Base-by-base conservation (phyloP, 2,888 invertebrate species). In the Pelosia muscerda region DNA sequence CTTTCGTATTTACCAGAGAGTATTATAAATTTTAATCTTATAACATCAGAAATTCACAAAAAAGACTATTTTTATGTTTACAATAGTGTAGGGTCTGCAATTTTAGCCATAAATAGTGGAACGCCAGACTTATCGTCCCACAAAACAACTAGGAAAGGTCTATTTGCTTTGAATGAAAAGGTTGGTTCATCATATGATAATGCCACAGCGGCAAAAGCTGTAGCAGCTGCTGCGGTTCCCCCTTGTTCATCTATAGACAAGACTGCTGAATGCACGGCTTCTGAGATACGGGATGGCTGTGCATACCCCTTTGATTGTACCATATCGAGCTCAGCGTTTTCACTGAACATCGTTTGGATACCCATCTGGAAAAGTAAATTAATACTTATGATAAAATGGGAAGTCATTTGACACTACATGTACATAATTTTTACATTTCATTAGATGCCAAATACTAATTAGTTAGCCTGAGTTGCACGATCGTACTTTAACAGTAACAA, bases 201-300 rank as follows among this genome's bases (percentile, higher is more conserved):
- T 1, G 95, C 95, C 0, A 95, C 92, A 0, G 92, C 95, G 5
- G 91, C 87, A 31, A 95, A 88, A 0, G 90, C 84, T 1, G 94
- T 91, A 0, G 94, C 92, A 1, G 95, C 95, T 0, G 95, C 89
- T 0, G 95, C 95, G 1, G 90, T 86, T 0, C 92, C 93, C 15
- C 96, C 96, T 62, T 91, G 82, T 72, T 96, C 95, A 59, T 96
- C 95, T 1, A 96, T 93, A 1, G 93, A 90, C n/a, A 96, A 77
- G 23, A 89, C 84, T 0, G 95, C 95, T 23, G 95, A 92, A 78
- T 96, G 96, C 2, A 95, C 66, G 0, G 95, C 95, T 25, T 92
- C 89, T 0, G 92, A 90, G 1, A 96, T 90, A 76, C 84, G 91
- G 1, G 87, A 95, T 3, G 88, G 19, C 19, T 28, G 26, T 57